Evolutionary conservation across 2,113 vertebrate species (phyloP).

Genomic region (Varanus komodoensis): DNA sequence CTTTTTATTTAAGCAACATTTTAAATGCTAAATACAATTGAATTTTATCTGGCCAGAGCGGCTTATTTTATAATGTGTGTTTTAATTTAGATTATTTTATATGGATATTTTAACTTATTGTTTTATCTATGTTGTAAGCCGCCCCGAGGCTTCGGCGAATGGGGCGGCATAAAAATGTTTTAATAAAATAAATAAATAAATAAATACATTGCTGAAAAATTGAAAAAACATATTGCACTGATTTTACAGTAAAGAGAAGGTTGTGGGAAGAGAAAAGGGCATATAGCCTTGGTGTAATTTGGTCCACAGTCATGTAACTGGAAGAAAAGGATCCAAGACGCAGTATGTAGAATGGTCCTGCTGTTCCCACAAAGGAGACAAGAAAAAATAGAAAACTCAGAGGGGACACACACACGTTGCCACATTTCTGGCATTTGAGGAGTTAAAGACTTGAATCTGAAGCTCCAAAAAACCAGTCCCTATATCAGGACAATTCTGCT

Average conservation of each 20-base stretch:
- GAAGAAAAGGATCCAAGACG: not conserved
- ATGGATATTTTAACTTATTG: too few relatives aligned
- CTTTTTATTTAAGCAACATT: too few relatives aligned
- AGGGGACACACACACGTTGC: not conserved
- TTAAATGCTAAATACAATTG: too few relatives aligned
- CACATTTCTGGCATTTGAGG: not conserved
- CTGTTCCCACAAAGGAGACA: not conserved
- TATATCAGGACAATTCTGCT: not conserved
- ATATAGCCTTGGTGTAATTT: too few relatives aligned
- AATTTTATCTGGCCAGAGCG: too few relatives aligned
- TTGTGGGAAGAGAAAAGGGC: not conserved
- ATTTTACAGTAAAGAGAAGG: not conserved
- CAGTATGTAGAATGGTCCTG: not conserved
- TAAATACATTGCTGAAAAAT: too few relatives aligned
- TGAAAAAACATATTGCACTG: not conserved
- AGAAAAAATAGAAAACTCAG: not conserved
- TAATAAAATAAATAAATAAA: too few relatives aligned
- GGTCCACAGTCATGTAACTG: not conserved
- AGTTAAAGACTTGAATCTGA: slow-evolving; percentile 4
- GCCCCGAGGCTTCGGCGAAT: too few relatives aligned
- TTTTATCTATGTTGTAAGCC: too few relatives aligned
- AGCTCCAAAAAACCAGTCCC: slow-evolving; percentile 26
- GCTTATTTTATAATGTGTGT: too few relatives aligned
- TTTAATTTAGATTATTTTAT: too few relatives aligned
- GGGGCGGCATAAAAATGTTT: too few relatives aligned